phyloP scores from a whole-genome alignment of 1,140 invertebrate genomes.

The Oryctes rhinoceros region DNA sequence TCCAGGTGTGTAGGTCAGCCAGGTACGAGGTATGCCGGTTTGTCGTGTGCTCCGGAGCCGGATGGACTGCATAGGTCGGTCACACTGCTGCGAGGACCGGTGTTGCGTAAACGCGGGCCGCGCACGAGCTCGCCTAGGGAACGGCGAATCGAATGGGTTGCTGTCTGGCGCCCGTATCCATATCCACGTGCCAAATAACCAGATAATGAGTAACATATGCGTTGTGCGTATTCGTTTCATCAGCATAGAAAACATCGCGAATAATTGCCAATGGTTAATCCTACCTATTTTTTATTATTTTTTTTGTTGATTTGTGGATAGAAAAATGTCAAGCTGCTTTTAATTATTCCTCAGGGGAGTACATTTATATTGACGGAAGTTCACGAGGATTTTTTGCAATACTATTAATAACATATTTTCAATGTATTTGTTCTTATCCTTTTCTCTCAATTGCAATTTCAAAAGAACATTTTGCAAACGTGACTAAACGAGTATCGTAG shows the following conservation, averaged over 20 bases:
- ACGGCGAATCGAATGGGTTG: conserved; percentile 10
- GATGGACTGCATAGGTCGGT: background rate
- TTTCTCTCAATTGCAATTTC: no score
- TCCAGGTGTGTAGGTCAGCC: conserved; percentile 32
- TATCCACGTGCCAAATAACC: conserved; percentile 29
- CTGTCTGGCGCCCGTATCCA: conserved; percentile 23
- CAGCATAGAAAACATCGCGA: background rate
- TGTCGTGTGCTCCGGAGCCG: conserved; percentile 16
- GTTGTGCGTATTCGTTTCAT: background rate
- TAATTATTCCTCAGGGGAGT: no score
- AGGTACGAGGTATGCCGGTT: conserved; percentile 13
- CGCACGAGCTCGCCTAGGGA: background rate
- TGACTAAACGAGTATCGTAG: no score
- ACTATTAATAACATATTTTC: no score
- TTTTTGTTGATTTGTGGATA: no score
- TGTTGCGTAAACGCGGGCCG: background rate
- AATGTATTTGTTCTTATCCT: no score
- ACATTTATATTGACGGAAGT: no score
- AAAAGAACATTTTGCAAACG: no score
- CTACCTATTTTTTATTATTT: no score
- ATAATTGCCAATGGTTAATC: no score
- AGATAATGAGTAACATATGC: background rate
- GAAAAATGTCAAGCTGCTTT: no score
- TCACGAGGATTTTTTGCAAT: no score
- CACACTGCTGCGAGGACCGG: conserved; percentile 13